A percentile compares a stretch with the other conserved stretches of the same genome.
phyloP scores from a whole-genome alignment of 2,113 vertebrate species.

The Phylloscopus trochilus region DNA sequence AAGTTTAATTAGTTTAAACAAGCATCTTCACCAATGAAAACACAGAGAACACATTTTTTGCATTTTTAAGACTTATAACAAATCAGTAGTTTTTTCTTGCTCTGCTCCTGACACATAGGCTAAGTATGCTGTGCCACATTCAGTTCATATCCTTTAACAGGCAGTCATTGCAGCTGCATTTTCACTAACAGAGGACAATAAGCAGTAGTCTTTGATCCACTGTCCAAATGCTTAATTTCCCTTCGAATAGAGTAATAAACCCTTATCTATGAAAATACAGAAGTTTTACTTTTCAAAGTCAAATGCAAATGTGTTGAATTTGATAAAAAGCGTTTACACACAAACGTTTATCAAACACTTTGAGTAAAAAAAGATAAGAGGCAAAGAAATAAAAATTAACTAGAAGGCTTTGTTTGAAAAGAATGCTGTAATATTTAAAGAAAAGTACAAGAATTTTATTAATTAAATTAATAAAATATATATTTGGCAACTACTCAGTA shows the following conservation, averaged over 20 bases:
- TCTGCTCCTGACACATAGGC: neutral
- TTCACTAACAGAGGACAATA: neutral
- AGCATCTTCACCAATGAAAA: neutral
- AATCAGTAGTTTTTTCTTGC: neutral
- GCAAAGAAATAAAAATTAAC: neutral
- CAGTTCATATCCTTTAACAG: neutral
- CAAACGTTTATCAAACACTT: neutral
- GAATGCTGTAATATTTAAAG: neutral
- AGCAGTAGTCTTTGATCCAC: neutral
- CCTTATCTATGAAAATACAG: neutral
- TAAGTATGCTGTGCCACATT: neutral
- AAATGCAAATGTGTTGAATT: neutral
- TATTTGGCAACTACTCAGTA: neutral
- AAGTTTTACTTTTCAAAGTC: conserved; percentile 4
- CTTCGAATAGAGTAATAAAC: neutral
- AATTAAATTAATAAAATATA: neutral
- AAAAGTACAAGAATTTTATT: neutral
- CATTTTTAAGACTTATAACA: neutral
- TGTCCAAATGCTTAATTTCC: neutral
- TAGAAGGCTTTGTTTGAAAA: neutral
- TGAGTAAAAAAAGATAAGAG: neutral
- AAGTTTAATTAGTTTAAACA: neutral
- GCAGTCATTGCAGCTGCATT: neutral
- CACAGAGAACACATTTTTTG: neutral
- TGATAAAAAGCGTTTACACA: neutral